These are phyloP conservation scores for Neopelma chrysocephalum DNA, from an alignment of 2,797 vertebrate genomes.

Conservation along the genomic window DNA sequence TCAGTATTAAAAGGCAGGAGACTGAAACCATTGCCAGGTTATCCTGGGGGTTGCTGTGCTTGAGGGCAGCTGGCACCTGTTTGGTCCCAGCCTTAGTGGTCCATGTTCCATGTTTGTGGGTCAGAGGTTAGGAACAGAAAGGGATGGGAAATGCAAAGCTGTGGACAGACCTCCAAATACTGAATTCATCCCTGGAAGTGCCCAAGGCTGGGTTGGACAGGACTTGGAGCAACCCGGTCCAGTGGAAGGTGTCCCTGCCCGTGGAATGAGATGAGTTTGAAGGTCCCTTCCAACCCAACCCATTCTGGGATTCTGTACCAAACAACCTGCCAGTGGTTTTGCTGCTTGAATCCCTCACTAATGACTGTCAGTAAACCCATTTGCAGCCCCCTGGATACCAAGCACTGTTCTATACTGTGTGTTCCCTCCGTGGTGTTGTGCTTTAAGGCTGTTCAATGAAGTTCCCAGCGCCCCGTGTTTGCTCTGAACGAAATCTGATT, in stretches of 20 bases:
- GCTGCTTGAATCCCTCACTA: neutral
- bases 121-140: neutral
- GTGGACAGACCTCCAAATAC: fast-evolving
- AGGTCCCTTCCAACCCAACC: neutral
- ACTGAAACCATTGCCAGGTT: neutral
- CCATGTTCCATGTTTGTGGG: neutral
- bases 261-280: neutral
- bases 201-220: neutral
- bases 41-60: neutral
- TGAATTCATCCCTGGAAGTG: fast-evolving
- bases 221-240: neutral
- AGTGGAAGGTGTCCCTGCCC: neutral
- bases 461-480: fast-evolving
- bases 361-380: neutral
- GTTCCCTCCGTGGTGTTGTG: neutral
- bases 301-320: neutral
- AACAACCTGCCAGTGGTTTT: neutral
- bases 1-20: neutral
- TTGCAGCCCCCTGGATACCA: fast-evolving
- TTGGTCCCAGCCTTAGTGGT: neutral
- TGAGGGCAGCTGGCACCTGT: neutral
- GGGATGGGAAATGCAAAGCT: neutral
- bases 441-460: neutral
- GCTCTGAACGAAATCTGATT: neutral
- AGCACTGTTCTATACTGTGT: neutral